Percentiles rank a stretch among this genome's conserved stretches.
These are phyloP conservation scores for Denticeps clupeoides DNA, from an alignment of 2,797 vertebrate species.

Conservation along the genomic window DNA sequence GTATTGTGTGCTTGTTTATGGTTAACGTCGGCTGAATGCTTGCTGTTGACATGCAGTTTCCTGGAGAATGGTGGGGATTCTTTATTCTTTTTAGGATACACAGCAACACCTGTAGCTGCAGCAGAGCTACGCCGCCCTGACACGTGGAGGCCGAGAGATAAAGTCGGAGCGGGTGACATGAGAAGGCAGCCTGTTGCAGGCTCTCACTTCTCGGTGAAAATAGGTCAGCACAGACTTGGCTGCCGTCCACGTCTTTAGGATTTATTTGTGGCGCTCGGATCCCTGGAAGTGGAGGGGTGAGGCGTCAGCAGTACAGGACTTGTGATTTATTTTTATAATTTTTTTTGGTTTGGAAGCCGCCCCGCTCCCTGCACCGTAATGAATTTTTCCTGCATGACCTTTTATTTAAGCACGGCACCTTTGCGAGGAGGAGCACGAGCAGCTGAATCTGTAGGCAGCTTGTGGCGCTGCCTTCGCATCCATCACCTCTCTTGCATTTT, in stretches of 20 bases:
- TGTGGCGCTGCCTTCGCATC: background rate
- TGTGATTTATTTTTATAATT: background rate
- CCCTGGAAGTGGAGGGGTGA: conserved; percentile 49
- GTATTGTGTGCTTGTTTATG: no score
- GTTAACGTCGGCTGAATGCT: no score
- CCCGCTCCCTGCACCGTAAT: conserved; percentile 46
- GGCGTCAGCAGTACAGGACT: conserved; percentile 41
- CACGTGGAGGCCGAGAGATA: background rate
- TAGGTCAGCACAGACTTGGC: conserved; percentile 52
- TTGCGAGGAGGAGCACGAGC: conserved; percentile 1
- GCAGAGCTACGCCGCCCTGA: no score
- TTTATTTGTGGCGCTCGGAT: conserved; percentile 41
- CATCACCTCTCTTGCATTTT: no score
- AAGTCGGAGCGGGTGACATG: background rate
- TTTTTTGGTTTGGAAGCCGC: conserved; percentile 46
- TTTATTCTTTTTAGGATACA: no score
- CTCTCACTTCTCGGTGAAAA: conserved; percentile 48
- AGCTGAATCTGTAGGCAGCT: background rate
- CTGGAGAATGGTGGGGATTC: no score
- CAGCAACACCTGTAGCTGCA: no score
- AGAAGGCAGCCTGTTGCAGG: conserved; percentile 31
- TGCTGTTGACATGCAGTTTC: no score
- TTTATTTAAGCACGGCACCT: conserved; percentile 17
- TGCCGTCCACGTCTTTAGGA: conserved; percentile 31
- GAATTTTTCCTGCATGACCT: conserved; percentile 48